A percentile compares a stretch with the other conserved stretches of the same genome.
phyloP scores from a whole-genome alignment of 1,140 invertebrate genomes.

The Babylonia areolata region DNA sequence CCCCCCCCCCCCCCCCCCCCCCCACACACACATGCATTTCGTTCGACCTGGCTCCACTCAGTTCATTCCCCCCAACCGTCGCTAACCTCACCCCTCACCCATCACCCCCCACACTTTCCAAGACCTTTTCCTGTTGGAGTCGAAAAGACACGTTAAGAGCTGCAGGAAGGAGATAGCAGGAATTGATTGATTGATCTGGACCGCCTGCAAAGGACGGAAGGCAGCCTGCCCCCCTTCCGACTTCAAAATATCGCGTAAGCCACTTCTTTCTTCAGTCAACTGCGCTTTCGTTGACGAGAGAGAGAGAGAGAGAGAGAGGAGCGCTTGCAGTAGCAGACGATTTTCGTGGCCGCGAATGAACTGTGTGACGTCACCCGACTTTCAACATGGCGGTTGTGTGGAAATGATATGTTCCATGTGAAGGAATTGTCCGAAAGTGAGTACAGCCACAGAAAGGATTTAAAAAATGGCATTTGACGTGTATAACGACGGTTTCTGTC shows the following conservation, averaged over 20 bases:
- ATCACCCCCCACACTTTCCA: too few relatives aligned
- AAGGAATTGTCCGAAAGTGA: neutral
- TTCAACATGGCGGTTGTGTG: conserved; percentile 35
- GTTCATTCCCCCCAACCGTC: too few relatives aligned
- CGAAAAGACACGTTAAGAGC: neutral
- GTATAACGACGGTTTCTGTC: neutral
- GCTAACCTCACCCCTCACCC: too few relatives aligned
- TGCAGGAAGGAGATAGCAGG: neutral
- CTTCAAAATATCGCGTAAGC: neutral
- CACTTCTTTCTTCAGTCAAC: neutral
- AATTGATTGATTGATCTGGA: neutral
- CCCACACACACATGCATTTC: too few relatives aligned
- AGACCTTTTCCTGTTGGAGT: neutral
- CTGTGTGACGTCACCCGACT: conserved; percentile 36
- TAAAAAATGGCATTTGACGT: conserved; percentile 16
- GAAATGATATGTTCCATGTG: neutral
- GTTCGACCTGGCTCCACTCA: too few relatives aligned
- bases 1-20: too few relatives aligned
- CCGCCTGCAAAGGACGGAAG: neutral
- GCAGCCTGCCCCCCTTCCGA: neutral
- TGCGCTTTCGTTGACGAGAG: neutral
- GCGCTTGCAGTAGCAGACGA: conserved; percentile 24
- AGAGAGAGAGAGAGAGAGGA: conserved; percentile 1
- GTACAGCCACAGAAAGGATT: neutral
- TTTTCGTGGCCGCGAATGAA: conserved; percentile 1